These are phyloP conservation scores for Masnerella sp. DNA, from an alignment of 2,888 invertebrate genomes.

Conservation along the genomic window DNA sequence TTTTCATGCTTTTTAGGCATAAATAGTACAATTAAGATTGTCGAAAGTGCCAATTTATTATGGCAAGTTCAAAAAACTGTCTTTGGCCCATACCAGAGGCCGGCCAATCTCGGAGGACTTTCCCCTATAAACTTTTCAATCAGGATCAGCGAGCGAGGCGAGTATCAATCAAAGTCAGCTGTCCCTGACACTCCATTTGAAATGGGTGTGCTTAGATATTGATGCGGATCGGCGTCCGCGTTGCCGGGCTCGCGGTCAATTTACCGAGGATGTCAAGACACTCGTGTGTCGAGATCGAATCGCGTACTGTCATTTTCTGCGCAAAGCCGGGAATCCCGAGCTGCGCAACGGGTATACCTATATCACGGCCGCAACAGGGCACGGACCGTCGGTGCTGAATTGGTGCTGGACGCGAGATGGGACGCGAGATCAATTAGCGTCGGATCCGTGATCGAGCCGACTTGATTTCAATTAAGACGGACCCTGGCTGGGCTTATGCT, in stretches of 20 bases:
- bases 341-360: slow-evolving; percentile 34
- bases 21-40: no score
- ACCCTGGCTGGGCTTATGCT: slow-evolving; percentile 56
- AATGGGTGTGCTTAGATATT: slow-evolving; percentile 51
- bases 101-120: no score
- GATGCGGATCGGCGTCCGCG: slow-evolving; percentile 36
- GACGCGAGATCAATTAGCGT: slow-evolving; percentile 61
- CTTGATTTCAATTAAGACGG: slow-evolving; percentile 63
- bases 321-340: slow-evolving; percentile 42
- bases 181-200: slow-evolving; percentile 36
- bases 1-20: no score
- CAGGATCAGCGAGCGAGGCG: slow-evolving; percentile 25
- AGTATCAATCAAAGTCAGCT: slow-evolving; percentile 54
- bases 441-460: slow-evolving; percentile 56
- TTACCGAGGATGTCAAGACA: slow-evolving; percentile 25
- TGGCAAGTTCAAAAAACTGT: no score
- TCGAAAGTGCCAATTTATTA: no score
- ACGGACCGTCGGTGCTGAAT: slow-evolving; percentile 14
- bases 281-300: slow-evolving; percentile 49
- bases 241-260: slow-evolving; percentile 2
- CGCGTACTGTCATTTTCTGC: slow-evolving; percentile 55
- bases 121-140: slow-evolving; percentile 20
- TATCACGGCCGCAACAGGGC: slow-evolving; percentile 23
- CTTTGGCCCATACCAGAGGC: no score
- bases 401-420: slow-evolving; percentile 48